Percentiles rank a stretch among this genome's conserved stretches.
phyloP scores from a whole-genome alignment of 2,888 invertebrate species.

The Epinotia ramella region DNA sequence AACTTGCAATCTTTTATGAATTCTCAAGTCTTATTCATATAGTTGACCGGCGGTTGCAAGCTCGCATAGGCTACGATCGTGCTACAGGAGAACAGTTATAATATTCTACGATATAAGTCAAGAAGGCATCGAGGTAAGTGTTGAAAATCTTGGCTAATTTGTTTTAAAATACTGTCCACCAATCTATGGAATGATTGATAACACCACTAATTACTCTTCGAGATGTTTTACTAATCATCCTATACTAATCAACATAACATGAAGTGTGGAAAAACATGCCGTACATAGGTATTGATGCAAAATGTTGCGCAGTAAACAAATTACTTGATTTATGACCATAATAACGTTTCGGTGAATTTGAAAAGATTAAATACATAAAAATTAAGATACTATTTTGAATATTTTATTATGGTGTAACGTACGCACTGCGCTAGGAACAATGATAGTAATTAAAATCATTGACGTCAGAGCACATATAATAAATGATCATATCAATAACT shows the following conservation, averaged over 20 bases:
- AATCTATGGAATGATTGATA: slow-evolving; percentile 6
- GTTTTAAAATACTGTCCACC: background rate
- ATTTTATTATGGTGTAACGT: background rate
- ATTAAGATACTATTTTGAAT: background rate
- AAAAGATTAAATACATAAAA: too few species aligned
- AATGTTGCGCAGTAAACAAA: background rate
- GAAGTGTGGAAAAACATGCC: background rate
- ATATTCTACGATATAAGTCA: background rate
- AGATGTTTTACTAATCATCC: background rate
- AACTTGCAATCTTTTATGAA: too few species aligned
- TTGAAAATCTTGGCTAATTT: background rate
- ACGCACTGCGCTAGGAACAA: background rate
- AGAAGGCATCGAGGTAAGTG: too few species aligned
- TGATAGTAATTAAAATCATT: background rate
- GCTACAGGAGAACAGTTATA: too few species aligned
- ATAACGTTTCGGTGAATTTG: background rate
- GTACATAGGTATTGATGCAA: background rate
- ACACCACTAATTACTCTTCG: slow-evolving; percentile 5
- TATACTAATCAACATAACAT: background rate
- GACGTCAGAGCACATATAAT: background rate
- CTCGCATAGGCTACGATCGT: too few species aligned
- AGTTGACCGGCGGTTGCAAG: too few species aligned
- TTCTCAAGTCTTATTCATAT: too few species aligned
- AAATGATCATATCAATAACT: background rate
- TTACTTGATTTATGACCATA: background rate